phyloP scores from a whole-genome alignment of 2,113 vertebrate genomes.

The Sula dactylatra region DNA sequence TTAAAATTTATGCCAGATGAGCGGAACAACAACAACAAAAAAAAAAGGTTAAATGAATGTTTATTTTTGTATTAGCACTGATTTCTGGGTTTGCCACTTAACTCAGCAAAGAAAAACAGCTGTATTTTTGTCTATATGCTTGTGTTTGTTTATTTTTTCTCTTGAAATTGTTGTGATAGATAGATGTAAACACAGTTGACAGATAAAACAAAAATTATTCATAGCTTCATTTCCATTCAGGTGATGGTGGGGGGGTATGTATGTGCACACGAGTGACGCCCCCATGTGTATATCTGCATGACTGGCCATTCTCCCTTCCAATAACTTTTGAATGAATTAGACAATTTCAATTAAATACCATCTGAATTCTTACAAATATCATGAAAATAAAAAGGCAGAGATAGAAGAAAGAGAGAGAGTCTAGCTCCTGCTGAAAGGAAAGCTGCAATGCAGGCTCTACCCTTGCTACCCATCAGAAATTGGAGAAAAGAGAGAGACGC shows the following conservation, averaged over 20 bases:
- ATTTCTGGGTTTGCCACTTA: background rate
- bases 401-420: background rate
- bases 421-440: background rate
- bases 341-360: background rate
- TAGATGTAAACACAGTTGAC: background rate
- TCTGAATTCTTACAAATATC: background rate
- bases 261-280: background rate
- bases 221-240: background rate
- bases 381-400: background rate
- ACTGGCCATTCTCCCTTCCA: background rate
- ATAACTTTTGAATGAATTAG: background rate
- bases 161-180: background rate
- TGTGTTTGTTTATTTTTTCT: background rate
- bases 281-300: background rate
- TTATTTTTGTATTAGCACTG: background rate
- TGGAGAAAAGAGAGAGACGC: background rate
- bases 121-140: background rate
- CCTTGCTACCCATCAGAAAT: background rate
- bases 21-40: background rate
- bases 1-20: background rate
- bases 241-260: accelerated
- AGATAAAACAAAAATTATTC: background rate
- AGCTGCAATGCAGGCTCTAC: background rate
- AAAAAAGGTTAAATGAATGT: slow-evolving; percentile 6
- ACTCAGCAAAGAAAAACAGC: background rate